These are phyloP conservation scores for Heliconius cydno DNA, from an alignment of 2,888 invertebrate genomes.

Conservation along the genomic window DNA sequence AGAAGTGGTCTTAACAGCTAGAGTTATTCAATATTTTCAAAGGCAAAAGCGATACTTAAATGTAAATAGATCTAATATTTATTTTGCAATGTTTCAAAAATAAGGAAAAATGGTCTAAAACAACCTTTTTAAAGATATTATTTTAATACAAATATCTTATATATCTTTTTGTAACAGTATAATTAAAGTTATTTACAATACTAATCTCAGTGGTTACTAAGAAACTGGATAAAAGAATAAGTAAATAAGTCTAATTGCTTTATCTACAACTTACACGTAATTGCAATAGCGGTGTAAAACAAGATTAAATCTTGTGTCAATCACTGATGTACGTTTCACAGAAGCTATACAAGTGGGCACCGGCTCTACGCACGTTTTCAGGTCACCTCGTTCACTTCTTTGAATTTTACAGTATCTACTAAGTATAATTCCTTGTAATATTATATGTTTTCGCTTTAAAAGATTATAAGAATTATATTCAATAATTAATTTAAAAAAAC, in stretches of 20 bases:
- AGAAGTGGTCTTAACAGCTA: slow-evolving; percentile 30
- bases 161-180: too few relatives aligned
- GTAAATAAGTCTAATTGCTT: not conserved
- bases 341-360: slow-evolving; percentile 38
- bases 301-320: slow-evolving; percentile 25
- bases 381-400: slow-evolving; percentile 47
- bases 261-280: not conserved
- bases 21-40: slow-evolving; percentile 31
- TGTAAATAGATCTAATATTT: not conserved
- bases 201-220: not conserved
- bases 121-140: not conserved
- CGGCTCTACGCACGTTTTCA: slow-evolving; percentile 42
- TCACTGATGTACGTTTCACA: slow-evolving; percentile 23
- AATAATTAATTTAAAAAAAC: not conserved
- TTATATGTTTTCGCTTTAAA: not conserved
- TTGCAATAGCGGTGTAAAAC: slow-evolving; percentile 15
- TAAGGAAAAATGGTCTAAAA: too few relatives aligned
- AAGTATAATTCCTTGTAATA: slow-evolving; percentile 3
- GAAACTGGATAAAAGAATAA: not conserved
- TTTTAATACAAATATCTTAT: too few relatives aligned
- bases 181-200: too few relatives aligned
- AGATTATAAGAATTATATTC: not conserved
- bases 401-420: slow-evolving; percentile 28
- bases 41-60: not conserved
- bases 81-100: not conserved